phyloP scores from a whole-genome alignment of 2,113 vertebrate genomes.

The Tilapia sparmanii region DNA sequence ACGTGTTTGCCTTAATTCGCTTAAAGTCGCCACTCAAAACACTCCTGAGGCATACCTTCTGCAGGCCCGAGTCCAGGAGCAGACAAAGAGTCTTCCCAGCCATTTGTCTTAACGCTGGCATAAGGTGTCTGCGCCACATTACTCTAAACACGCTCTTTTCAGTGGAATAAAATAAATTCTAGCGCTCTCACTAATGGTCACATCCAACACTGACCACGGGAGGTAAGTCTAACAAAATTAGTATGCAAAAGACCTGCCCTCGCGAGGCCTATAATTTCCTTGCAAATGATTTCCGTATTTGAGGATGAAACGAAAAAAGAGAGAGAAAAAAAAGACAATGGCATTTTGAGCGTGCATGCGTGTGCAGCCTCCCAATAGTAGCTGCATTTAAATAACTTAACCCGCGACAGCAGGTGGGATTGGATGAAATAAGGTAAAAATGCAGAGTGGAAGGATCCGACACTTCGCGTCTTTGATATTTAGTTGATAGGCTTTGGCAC shows the following conservation, averaged over 20 bases:
- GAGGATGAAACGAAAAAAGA: slow-evolving; percentile 82
- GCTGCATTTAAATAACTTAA: slow-evolving; percentile 88
- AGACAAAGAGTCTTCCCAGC: slow-evolving; percentile 12
- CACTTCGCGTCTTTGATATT: slow-evolving; percentile 83
- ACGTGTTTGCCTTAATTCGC: slow-evolving; percentile 36
- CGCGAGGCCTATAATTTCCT: slow-evolving; percentile 94
- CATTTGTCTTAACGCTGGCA: slow-evolving; percentile 29
- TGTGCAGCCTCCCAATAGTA: slow-evolving; percentile 75
- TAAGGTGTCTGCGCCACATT: slow-evolving; percentile 41
- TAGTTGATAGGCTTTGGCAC: slow-evolving; percentile 78
- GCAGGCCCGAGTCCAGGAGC: slow-evolving; percentile 6
- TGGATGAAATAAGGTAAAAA: slow-evolving; percentile 78
- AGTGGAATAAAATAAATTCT: slow-evolving; percentile 68
- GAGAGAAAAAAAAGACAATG: slow-evolving; percentile 79
- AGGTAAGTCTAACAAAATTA: slow-evolving; percentile 99
- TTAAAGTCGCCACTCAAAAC: slow-evolving; percentile 13
- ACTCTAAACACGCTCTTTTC: slow-evolving; percentile 41
- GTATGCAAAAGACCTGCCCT: slow-evolving; percentile 96
- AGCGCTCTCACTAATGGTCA: slow-evolving; percentile 84
- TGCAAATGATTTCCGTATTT: slow-evolving; percentile 91
- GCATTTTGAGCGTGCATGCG: slow-evolving; percentile 66
- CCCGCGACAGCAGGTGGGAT: slow-evolving; percentile 91
- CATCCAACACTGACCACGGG: slow-evolving; percentile 87
- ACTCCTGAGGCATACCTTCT: not conserved
- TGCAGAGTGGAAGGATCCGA: slow-evolving; percentile 76